Base-by-base conservation (phyloP, 2,113 vertebrate species). In the Oncorhynchus clarkii region DNA sequence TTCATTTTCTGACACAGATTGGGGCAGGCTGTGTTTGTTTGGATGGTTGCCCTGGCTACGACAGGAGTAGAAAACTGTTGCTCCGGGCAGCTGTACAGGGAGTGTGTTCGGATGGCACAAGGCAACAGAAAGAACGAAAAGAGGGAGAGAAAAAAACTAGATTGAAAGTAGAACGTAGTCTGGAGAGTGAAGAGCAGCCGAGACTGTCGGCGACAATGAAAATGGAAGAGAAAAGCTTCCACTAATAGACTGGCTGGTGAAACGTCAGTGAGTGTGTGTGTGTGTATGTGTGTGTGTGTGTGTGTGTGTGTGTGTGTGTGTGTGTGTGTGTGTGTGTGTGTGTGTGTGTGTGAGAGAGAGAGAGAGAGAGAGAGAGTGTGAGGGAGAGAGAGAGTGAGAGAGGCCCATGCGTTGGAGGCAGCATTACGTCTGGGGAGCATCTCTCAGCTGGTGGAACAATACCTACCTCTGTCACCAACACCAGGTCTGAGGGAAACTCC, bases 11-110 rank as follows among this genome's bases (percentile, higher is more conserved):
- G 76, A 74, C 72, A 80, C 60, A 54, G 51, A 54, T 18, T 54
- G 14, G 66, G 57, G 29, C 4, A 18, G 73, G 34, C 29, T 39
- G 14, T 85, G 88, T 87, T 87, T 87, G 82, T 87, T 89, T 77
- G 77, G 69, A n/a, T 14, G 62, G 82, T 86, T 80, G 84, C 69
- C 78, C 27, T 75, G 78, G 82, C 51, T 18, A 54, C 66, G 72
- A 82, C 27, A 11, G 59, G 54, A 62, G 31, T 20, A 81, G 76
- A 82, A 85, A 75, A 71, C 67, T 69, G 54, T 73, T 59, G 73
- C 16, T 31, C 64, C 51, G 18, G 73, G 75, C 74, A 18, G 78
- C 73, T 51, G 26, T 64, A 67, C 45, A 27, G 22, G 34, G 27
- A 54, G 73, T 4, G 59, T 70, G 31, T 31, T 64, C 54, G 27